Conservation (phyloP, 1,140 invertebrate species). For the Brachionus koreanus region DNA sequence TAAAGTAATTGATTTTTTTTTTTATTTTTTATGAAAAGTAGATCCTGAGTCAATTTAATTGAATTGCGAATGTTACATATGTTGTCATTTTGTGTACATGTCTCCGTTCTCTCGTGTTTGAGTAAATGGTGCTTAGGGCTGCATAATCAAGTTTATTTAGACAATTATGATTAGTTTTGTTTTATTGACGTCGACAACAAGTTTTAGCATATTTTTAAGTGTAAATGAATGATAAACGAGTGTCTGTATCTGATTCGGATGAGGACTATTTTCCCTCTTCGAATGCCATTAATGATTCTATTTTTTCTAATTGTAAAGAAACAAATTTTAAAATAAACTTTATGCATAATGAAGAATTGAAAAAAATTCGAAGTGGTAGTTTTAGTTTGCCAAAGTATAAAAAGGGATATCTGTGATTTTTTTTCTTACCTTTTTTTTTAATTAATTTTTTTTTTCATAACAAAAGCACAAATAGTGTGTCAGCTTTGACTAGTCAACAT, state of each 20-base stretch:
- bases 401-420: background rate
- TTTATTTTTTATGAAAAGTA: background rate
- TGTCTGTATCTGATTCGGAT: background rate
- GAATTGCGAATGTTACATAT: constrained; percentile 31
- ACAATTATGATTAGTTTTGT: constrained; percentile 15
- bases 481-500: background rate
- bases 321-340: constrained; percentile 26
- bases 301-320: constrained; percentile 14
- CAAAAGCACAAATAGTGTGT: background rate
- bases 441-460: background rate
- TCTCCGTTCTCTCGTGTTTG: background rate
- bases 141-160: constrained; percentile 2
- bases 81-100: background rate
- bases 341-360: constrained; percentile 25
- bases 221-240: background rate
- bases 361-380: background rate
- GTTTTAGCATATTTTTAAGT: background rate
- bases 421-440: background rate
- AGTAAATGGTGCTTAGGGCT: background rate
- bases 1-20: background rate
- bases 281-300: background rate
- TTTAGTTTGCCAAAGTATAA: background rate
- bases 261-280: background rate
- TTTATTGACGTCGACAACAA: constrained; percentile 13
- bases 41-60: background rate